These are phyloP conservation scores for Xanthostigma xanthostigma DNA, from an alignment of 2,888 invertebrate species.

Conservation along the genomic window DNA sequence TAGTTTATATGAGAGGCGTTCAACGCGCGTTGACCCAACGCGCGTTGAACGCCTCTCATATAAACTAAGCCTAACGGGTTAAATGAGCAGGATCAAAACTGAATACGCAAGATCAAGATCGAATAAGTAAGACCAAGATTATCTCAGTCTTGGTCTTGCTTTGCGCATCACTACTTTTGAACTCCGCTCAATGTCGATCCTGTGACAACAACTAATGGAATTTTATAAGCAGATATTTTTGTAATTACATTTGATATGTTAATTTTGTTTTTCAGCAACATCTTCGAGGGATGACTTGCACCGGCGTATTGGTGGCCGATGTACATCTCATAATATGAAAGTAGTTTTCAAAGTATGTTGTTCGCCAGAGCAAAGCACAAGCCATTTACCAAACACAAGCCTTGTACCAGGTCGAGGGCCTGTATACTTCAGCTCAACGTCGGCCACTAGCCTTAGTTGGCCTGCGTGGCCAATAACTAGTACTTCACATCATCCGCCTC, in stretches of 20 bases:
- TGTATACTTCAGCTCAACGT: constrained; percentile 19
- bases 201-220: no score
- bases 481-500: constrained; percentile 38
- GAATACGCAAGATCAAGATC: no score
- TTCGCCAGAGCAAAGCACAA: constrained; percentile 50
- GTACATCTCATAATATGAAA: constrained; percentile 83
- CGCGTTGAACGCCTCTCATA: no score
- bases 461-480: constrained; percentile 35
- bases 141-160: no score
- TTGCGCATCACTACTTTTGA: no score
- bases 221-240: not conserved
- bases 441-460: constrained; percentile 28
- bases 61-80: no score
- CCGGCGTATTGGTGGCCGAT: constrained; percentile 77
- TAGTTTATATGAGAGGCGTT: no score
- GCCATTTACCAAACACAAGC: constrained; percentile 23
- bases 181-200: no score
- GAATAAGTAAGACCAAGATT: no score
- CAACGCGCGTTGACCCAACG: no score
- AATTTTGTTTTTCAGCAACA: constrained; percentile 44
- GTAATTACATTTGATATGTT: not conserved
- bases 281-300: constrained; percentile 80
- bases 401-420: constrained; percentile 24
- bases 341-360: constrained; percentile 89
- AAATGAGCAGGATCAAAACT: no score